Evolutionary conservation across 2,113 vertebrate genomes (phyloP), one percentile per base, ranked within the genome.

Genomic region (Megaptera novaeangliae): DNA sequence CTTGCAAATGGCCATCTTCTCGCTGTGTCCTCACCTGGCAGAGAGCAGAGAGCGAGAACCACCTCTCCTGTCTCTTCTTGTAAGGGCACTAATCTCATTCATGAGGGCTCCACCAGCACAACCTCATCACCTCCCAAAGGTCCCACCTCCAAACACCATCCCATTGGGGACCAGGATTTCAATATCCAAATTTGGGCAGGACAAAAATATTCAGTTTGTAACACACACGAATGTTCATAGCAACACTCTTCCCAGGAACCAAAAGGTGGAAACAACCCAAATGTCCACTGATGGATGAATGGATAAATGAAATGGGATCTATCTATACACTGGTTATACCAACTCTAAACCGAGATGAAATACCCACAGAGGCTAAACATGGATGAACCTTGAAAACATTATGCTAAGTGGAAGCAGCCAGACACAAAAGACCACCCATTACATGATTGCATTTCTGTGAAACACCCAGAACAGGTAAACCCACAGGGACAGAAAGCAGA

Each of bases 371-470:
- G 49, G 61, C 23, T 49, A 10, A 25, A 29, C 6, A 9, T 36
- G 59, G 74, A 18, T 3, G 34, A 66, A 31, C 15, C 25, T 49
- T 36, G 57, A n/a, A 75, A 46, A 29, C 15, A n/a, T 44, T 14
- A 12, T 29, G 41, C 41, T 34, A 14, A 59, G 52, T 59, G 20
- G 23, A 72, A 44, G 4, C 27, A 72, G 52, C 27, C 68, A 72
- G 86, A 46, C 39, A 8, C 29, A 23, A 41, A 88, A 25, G 55
- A 46, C 39, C 31, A 89, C 18, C 14, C 6, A 31, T 10, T 63
- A 0, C 61, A 1, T 20, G 36, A 8, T n/a, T 18, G 13, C 21
- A 1, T 36, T n/a, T 21, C 49, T 13, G 9, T 4, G 14, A 66
- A 52, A 29, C 27, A 21, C 14, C 34, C 59, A 52, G 34, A 31